These are phyloP conservation scores for Cynopterus brachyotis DNA, from an alignment of 2,113 vertebrate species.

Conservation along the genomic window DNA sequence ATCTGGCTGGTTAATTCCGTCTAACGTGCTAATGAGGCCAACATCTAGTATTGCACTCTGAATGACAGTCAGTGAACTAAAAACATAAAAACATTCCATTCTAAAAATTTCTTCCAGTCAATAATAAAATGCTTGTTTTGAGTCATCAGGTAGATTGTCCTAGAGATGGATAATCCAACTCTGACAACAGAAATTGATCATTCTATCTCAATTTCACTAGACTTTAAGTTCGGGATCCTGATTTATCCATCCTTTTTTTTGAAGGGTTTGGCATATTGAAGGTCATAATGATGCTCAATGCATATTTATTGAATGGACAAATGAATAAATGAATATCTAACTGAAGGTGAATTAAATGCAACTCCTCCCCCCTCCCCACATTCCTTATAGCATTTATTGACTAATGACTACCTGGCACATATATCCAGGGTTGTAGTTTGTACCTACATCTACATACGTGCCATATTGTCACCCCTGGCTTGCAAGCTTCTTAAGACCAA, in stretches of 20 bases:
- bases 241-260: neutral
- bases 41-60: neutral
- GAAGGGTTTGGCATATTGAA: neutral
- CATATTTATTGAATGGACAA: neutral
- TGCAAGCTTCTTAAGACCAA: neutral
- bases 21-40: neutral
- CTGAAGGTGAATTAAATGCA: neutral
- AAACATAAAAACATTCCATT: slow-evolving; percentile 10
- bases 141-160: neutral
- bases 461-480: neutral
- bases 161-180: neutral
- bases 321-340: neutral
- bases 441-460: neutral
- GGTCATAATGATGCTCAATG: neutral
- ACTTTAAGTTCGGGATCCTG: neutral
- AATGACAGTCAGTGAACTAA: neutral
- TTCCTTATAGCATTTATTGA: neutral
- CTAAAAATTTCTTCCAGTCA: neutral
- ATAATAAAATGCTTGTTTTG: neutral
- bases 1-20: neutral
- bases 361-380: neutral
- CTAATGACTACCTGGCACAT: neutral
- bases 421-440: neutral
- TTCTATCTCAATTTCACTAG: neutral
- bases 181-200: neutral